Evolutionary conservation across 1,140 invertebrate species (phyloP).

Genomic region (Neomicropteryx cornuta): DNA sequence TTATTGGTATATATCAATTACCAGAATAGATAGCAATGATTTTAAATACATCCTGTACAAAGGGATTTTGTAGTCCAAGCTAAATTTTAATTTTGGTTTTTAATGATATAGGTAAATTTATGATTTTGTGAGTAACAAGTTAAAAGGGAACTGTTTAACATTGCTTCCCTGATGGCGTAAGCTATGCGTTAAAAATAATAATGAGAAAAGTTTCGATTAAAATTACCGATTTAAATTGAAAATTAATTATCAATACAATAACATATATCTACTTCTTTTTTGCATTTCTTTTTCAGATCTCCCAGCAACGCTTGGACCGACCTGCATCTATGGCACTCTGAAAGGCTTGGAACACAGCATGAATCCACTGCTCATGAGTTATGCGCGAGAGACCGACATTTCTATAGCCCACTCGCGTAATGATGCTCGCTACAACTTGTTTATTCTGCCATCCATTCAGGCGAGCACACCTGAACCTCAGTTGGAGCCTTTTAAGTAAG

Average conservation of each 20-base stretch:
- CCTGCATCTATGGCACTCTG: constrained; percentile 57
- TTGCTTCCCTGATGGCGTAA: constrained; percentile 62
- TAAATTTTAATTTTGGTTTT: no score
- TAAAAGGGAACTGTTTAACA: constrained; percentile 63
- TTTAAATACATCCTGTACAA: no score
- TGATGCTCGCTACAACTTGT: constrained; percentile 44
- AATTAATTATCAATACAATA: no score
- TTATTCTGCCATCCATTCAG: constrained; percentile 29
- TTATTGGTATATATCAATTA: no score
- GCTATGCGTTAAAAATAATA: constrained; percentile 18
- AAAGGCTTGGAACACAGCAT: constrained; percentile 81
- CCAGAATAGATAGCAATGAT: no score
- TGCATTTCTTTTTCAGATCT: not conserved
- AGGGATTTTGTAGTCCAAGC: no score
- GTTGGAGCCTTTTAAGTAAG: constrained; percentile 45
- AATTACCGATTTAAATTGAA: constrained; percentile 1
- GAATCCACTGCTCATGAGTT: constrained; percentile 82
- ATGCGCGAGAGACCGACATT: constrained; percentile 79
- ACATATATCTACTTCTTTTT: constrained; percentile 5
- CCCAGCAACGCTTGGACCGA: constrained; percentile 20
- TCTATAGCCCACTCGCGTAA: constrained; percentile 69
- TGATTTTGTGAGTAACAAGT: no score
- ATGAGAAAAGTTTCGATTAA: constrained; percentile 9
- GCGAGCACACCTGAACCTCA: constrained; percentile 34
- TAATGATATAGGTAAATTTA: no score